Evolutionary conservation across 2,888 invertebrate genomes (phyloP).

Genomic region (Papilio elwesi): DNA sequence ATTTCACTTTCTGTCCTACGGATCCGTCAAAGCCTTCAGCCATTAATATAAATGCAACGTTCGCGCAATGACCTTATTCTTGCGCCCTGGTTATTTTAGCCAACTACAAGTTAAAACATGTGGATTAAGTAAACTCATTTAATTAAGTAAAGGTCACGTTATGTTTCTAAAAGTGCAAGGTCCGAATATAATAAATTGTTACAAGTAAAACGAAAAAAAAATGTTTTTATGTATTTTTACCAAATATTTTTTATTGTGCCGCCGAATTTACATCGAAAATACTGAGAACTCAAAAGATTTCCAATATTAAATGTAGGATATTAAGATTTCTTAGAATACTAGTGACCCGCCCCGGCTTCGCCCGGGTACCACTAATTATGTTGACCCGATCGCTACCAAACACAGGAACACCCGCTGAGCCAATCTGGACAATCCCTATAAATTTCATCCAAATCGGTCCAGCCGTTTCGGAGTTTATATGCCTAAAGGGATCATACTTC

Average conservation of each 20-base stretch:
- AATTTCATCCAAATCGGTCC: too few species aligned
- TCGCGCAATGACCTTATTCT: conserved; percentile 26
- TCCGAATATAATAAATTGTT: conserved; percentile 5
- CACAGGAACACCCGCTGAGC: too few species aligned
- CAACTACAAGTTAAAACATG: conserved; percentile 19
- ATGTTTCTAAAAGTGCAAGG: conserved; percentile 28
- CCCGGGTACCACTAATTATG: too few species aligned
- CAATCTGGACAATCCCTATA: too few species aligned
- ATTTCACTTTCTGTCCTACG: conserved; percentile 31
- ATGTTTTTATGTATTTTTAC: not conserved
- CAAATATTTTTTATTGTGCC: not conserved
- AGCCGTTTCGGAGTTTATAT: too few species aligned
- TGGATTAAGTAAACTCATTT: conserved; percentile 23
- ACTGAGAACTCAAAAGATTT: not conserved
- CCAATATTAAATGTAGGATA: not conserved
- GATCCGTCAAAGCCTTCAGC: conserved; percentile 34
- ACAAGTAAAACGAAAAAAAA: conserved; percentile 4
- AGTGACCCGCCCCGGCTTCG: too few species aligned
- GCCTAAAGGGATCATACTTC: too few species aligned
- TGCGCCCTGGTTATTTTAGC: conserved; percentile 19
- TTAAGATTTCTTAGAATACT: not conserved
- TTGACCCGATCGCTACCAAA: too few species aligned
- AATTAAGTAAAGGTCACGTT: conserved; percentile 25
- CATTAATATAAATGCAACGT: conserved; percentile 38
- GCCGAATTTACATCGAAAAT: not conserved